Conservation (phyloP, 2,888 invertebrate species). For the Cylindroiulus punctatus region DNA sequence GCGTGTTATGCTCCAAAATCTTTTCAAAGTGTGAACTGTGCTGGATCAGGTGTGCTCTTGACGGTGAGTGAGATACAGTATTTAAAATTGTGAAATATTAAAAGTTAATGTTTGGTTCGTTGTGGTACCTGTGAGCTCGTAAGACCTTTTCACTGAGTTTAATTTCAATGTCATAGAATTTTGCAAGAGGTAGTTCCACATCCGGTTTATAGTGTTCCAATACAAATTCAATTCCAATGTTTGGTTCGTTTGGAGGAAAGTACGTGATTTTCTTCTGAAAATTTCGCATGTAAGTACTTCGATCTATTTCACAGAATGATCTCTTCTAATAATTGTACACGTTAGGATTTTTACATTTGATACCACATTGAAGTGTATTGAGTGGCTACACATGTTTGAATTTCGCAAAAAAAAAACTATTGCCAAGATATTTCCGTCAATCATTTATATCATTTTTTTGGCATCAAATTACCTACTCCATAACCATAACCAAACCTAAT, state of each 20-base stretch:
- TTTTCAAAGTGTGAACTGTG: constrained; percentile 34
- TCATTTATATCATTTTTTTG: too few species aligned
- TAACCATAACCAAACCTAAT: too few species aligned
- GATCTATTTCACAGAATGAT: too few species aligned
- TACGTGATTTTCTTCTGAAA: not conserved
- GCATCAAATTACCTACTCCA: too few species aligned
- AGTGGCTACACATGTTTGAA: too few species aligned
- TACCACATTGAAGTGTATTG: too few species aligned
- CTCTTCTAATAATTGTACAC: too few species aligned
- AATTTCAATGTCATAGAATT: constrained; percentile 42
- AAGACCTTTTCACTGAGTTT: not conserved
- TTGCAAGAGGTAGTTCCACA: not conserved
- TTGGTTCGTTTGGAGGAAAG: not conserved
- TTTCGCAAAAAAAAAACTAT: too few species aligned
- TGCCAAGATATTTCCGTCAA: too few species aligned
- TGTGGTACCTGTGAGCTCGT: constrained; percentile 6
- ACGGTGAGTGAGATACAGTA: not conserved
- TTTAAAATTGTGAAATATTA: not conserved
- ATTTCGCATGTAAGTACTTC: not conserved
- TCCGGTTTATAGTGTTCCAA: not conserved
- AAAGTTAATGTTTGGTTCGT: not conserved
- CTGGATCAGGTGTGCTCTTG: constrained; percentile 11
- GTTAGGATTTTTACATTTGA: too few species aligned
- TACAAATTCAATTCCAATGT: not conserved
- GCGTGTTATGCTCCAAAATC: not conserved